Evolutionary conservation across 2,888 invertebrate genomes (phyloP).

Genomic region (Euspilapteryx auroguttella): DNA sequence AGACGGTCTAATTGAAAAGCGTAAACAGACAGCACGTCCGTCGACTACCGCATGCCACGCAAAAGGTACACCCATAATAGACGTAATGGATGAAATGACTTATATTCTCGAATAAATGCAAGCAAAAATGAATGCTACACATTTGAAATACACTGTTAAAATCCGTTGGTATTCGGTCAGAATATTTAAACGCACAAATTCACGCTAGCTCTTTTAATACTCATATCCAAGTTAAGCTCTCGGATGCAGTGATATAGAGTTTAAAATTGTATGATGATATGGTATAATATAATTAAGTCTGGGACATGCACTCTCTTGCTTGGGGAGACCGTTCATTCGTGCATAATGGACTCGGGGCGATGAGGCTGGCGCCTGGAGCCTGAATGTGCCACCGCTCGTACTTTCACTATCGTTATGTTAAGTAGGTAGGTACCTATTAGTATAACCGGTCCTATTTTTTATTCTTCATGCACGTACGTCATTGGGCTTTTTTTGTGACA

Average conservation of each 20-base stretch:
- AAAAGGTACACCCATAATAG: conserved; percentile 52
- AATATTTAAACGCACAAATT: too few species aligned
- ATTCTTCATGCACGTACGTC: too few species aligned
- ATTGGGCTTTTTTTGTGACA: too few species aligned
- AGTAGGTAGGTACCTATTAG: too few species aligned
- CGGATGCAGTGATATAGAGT: conserved; percentile 8
- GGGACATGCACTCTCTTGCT: conserved; percentile 54
- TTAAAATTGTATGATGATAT: conserved; percentile 9
- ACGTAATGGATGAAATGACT: too few species aligned
- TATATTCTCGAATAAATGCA: conserved; percentile 9
- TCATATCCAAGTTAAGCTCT: conserved; percentile 22
- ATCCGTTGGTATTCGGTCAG: too few species aligned
- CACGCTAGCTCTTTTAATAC: conserved; percentile 6
- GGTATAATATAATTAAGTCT: conserved; percentile 32
- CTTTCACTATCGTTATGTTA: conserved; percentile 55
- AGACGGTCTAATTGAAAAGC: conserved; percentile 23
- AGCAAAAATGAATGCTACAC: neutral
- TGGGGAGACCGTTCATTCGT: conserved; percentile 56
- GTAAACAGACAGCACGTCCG: conserved; percentile 38
- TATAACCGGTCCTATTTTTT: too few species aligned
- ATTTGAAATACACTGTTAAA: too few species aligned
- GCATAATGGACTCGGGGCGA: conserved; percentile 52
- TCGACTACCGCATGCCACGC: conserved; percentile 31
- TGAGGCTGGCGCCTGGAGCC: conserved; percentile 42
- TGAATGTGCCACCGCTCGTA: conserved; percentile 38